These are phyloP conservation scores for Dyspetes luteomarginatus DNA, from an alignment of 2,888 invertebrate species.

Conservation along the genomic window DNA sequence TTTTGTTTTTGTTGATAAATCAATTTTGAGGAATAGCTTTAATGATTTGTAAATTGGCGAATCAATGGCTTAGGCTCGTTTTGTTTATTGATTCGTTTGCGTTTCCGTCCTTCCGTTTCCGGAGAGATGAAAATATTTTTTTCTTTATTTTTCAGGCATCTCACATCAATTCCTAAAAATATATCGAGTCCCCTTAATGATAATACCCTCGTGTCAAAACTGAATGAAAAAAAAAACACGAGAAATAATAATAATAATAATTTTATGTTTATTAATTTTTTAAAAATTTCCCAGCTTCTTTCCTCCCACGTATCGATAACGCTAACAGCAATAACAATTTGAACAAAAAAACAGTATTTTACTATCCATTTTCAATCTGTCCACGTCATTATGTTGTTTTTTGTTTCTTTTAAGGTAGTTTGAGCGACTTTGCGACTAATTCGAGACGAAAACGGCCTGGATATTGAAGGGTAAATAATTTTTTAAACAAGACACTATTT, in stretches of 20 bases:
- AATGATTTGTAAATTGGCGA: no score
- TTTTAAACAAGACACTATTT: slow-evolving; percentile 46
- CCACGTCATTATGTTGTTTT: slow-evolving; percentile 58
- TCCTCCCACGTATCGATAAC: background rate
- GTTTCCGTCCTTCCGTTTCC: slow-evolving; percentile 64
- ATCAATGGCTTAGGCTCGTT: slow-evolving; percentile 42
- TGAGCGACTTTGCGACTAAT: slow-evolving; percentile 64
- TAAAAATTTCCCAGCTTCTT: background rate
- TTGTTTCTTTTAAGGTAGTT: slow-evolving; percentile 63
- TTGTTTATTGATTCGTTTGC: slow-evolving; percentile 65
- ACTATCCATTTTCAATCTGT: slow-evolving; percentile 13
- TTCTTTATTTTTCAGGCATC: slow-evolving; percentile 27
- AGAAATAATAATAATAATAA: background rate
- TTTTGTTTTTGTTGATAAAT: background rate
- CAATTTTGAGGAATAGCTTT: no score
- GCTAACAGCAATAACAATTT: slow-evolving; percentile 24
- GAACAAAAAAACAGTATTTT: slow-evolving; percentile 2
- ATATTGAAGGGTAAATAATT: slow-evolving; percentile 62
- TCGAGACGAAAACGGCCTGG: slow-evolving; percentile 62
- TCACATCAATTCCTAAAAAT: slow-evolving; percentile 16
- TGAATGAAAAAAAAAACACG: background rate
- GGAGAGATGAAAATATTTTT: slow-evolving; percentile 26
- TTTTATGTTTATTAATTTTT: slow-evolving; percentile 2
- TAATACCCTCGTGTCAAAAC: background rate
- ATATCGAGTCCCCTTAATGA: background rate